Conservation (phyloP, 2,113 vertebrate species). For the Nibea albiflora region DNA sequence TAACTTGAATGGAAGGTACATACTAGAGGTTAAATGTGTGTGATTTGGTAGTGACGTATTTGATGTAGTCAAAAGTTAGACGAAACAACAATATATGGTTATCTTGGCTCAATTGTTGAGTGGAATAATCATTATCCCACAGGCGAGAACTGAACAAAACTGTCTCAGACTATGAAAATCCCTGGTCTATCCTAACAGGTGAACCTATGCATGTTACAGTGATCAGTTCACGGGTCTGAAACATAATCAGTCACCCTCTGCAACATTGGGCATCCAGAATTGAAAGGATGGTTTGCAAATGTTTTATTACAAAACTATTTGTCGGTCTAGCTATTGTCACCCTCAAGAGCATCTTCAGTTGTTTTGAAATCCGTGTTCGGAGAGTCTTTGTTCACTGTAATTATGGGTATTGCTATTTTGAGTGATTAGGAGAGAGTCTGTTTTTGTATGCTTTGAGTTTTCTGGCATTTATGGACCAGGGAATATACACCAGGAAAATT, state of each 20-base stretch:
- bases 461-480: neutral
- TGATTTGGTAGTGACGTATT: no score
- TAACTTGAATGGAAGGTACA: no score
- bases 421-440: constrained; percentile 9
- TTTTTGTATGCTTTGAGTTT: constrained; percentile 17
- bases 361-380: neutral
- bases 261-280: neutral
- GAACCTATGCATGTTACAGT: neutral
- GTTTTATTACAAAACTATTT: neutral
- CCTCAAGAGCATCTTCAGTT: neutral
- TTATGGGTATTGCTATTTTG: neutral
- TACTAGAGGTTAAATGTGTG: no score
- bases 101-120: no score
- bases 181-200: neutral
- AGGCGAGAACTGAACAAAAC: no score
- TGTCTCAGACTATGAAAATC: no score
- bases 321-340: neutral
- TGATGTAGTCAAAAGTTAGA: no score
- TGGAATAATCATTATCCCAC: no score
- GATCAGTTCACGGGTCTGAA: no score
- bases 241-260: neutral
- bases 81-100: no score
- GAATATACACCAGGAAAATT: neutral
- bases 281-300: neutral
- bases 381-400: neutral